A percentile compares a stretch with the other conserved stretches of the same genome.
Evolutionary conservation across 2,113 vertebrate genomes (phyloP).

Genomic region (Dissostichus mawsoni): DNA sequence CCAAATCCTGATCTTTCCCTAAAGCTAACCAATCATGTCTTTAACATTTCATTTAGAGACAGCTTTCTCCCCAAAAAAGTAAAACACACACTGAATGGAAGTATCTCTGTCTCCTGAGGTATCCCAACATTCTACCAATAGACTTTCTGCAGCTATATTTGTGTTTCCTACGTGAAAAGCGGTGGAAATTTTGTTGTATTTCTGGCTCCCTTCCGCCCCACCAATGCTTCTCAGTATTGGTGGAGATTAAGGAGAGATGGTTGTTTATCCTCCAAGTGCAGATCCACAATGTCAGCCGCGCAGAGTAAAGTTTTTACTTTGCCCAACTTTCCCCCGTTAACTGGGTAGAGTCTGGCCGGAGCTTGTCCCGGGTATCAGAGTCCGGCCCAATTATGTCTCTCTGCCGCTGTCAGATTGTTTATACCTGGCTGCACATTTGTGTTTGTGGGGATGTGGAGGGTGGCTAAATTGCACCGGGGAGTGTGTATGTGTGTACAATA

Average conservation of each 20-base stretch:
- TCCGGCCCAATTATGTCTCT: constrained; percentile 79
- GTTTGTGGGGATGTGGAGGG: constrained; percentile 60
- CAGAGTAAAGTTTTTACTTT: constrained; percentile 61
- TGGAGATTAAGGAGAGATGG: constrained; percentile 4
- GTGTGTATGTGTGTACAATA: constrained; percentile 18
- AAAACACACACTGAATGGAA: no score
- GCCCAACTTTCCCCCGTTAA: constrained; percentile 67
- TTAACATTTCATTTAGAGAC: no score
- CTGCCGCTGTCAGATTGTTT: constrained; percentile 79
- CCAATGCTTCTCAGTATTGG: constrained; percentile 20
- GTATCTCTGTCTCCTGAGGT: background rate
- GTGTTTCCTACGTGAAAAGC: background rate
- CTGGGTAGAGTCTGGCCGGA: constrained; percentile 55
- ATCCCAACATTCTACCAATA: background rate
- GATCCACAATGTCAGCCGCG: constrained; percentile 59
- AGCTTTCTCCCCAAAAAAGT: background rate
- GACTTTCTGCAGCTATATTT: background rate
- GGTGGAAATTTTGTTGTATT: background rate
- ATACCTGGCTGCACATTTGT: constrained; percentile 76
- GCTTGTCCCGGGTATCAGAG: constrained; percentile 48
- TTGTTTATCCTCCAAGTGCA: constrained; percentile 39
- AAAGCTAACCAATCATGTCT: no score
- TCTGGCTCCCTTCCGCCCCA: background rate
- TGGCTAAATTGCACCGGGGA: constrained; percentile 60
- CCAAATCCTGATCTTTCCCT: no score